Conservation (phyloP, 1,140 invertebrate species). For the Philotrypesis tridentata region DNA sequence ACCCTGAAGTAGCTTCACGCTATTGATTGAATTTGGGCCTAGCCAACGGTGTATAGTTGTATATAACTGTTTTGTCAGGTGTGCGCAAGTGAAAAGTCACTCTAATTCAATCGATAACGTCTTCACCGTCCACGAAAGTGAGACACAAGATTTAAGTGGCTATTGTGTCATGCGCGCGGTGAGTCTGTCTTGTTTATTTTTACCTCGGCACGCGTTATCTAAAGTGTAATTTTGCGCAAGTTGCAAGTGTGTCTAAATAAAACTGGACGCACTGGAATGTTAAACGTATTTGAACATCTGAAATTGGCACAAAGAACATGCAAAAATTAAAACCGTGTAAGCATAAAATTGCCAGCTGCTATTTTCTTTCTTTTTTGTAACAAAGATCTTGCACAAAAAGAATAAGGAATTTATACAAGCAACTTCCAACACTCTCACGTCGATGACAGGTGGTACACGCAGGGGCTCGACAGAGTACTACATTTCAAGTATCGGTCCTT, state of each 20-base stretch:
- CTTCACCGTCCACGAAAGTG: not conserved
- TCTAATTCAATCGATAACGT: not conserved
- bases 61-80: constrained; percentile 12
- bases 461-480: not conserved
- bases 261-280: too few relatives aligned
- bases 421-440: not conserved
- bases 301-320: too few relatives aligned
- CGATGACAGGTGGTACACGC: not conserved
- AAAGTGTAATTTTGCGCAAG: too few relatives aligned
- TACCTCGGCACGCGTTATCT: too few relatives aligned
- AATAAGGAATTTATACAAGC: not conserved
- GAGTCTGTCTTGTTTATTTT: not conserved
- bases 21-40: not conserved
- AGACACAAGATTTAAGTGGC: not conserved
- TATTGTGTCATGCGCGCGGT: not conserved
- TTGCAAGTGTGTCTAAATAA: too few relatives aligned
- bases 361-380: too few relatives aligned
- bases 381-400: not conserved
- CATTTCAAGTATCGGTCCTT: not conserved
- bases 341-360: too few relatives aligned
- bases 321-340: too few relatives aligned
- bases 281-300: too few relatives aligned
- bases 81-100: not conserved
- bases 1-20: not conserved
- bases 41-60: not conserved